phyloP scores from a whole-genome alignment of 2,888 invertebrate species.

The Lutraria lutraria region DNA sequence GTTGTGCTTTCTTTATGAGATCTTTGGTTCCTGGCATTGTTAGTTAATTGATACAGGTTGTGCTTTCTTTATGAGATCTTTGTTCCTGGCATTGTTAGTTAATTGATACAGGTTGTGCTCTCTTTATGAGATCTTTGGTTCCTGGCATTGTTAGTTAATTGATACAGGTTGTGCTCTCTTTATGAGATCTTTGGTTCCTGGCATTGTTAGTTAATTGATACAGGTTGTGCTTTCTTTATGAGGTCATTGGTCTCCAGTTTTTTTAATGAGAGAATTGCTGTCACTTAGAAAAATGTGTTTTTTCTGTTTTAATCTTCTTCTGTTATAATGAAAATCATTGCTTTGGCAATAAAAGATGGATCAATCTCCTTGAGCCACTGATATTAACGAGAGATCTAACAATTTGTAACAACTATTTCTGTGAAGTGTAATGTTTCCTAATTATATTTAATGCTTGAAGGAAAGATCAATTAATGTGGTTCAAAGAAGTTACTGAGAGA shows the following conservation, averaged over 20 bases:
- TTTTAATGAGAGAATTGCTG: background rate
- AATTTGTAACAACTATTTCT: slow-evolving; percentile 2
- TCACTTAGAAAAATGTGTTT: background rate
- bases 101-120: no score
- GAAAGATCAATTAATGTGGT: slow-evolving; percentile 16
- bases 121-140: no score
- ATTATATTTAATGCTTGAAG: slow-evolving; percentile 17
- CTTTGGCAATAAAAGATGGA: slow-evolving; percentile 13
- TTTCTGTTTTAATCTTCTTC: background rate
- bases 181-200: no score
- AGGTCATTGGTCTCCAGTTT: background rate
- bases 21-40: no score
- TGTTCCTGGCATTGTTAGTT: no score
- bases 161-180: no score
- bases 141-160: no score
- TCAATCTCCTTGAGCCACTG: slow-evolving; percentile 2
- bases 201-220: background rate
- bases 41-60: no score
- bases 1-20: no score
- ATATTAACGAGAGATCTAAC: slow-evolving; percentile 9
- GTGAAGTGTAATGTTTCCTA: slow-evolving; percentile 16
- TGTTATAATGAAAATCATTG: background rate
- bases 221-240: background rate
- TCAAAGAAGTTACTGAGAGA: background rate
- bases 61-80: no score